Evolutionary conservation across 2,888 invertebrate genomes (phyloP), one percentile per base, ranked within the genome.

Genomic region (Watsonalla cultraria): DNA sequence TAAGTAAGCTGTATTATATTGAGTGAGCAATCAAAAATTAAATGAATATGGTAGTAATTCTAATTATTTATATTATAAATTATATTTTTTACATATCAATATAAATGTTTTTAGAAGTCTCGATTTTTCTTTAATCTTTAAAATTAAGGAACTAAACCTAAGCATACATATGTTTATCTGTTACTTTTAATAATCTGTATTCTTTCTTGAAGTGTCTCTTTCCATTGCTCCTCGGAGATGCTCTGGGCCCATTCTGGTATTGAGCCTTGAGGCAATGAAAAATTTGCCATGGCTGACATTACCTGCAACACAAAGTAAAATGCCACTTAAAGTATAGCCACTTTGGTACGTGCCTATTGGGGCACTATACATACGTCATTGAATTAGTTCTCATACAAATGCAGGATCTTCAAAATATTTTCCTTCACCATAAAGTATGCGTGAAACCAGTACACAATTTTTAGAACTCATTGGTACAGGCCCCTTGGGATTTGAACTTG

Each of bases 231-330:
- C 68, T 95, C 95, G 2, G 94, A 92, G 61, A 95, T 90, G 59
- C 90, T 91, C 54, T 92, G 92, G 0, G 95, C 95, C 95, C 95
- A 95, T 65, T 93, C 93, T 7, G 95, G 95, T 74, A 94, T 93
- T 14, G 93, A 92, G 37, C 92, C 90, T 47, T 90, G 83, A 5
- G 95, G 95, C 61, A 95, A 78, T 0, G 91, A 92, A 73, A 95
- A 92, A 61, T 93, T 93, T 9, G 93, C 92, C 95, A 95, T 95
- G 45, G 93, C 93, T 52, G 92, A 91, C 90, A 94, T 94, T 0
- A 95, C 94, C 92, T 93, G 80, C 11, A 42, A 42, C 11, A 14
- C 37, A 49, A 13, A 46, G 14, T 14, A 46, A 46, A 14, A 15
- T 8, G 13, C 11, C 37, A 11, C 5, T 11, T 0, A 42, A 42